Evolutionary conservation across 2,797 vertebrate genomes (phyloP), one percentile per base, ranked within the genome.

Genomic region (Periparus ater): DNA sequence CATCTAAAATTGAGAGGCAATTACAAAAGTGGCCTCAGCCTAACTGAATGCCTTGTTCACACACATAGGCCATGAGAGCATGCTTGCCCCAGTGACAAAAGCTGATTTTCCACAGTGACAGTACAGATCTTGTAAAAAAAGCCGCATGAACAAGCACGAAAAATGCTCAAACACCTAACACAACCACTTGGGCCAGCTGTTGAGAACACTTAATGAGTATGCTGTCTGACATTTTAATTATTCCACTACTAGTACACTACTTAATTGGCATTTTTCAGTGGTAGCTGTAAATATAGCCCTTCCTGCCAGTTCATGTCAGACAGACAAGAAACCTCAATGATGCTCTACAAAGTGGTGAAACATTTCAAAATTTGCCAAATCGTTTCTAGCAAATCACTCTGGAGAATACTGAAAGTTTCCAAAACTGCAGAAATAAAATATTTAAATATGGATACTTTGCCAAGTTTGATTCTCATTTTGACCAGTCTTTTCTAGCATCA

Each of bases 51-150:
- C 45, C 22, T 27, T 61, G 23, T 47, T 85, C 65, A 65, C 7
- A 27, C 11, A 20, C 27, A 17, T 0, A 45, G 40, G 18, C 47
- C 30, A 45, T 0, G 2, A 10, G 2, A 47, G 8, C 1, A 0
- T 22, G 38, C 54, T 73, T 55, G 20, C 10, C n/a, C 27, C 25
- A 44, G n/a, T 25, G n/a, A 58, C 25, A 72, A 66, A 22, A 62
- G 50, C 40, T 72, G 25, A 78, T 68, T 75, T 94, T 72, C 72
- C 44, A 66, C 47, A 85, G 58, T 29, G 12, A 48, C 21, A 53
- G n/a, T 54, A 89, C 17, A 2, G 14, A 27, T 42, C 47, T 70
- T 40, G 30, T 17, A 65, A 75, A 79, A 89, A 55, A 48, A 30
- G 1, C 21, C 25, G 61, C 1, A 0, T 30, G 20, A 95, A 32